A percentile compares a stretch with the other conserved stretches of the same genome.
phyloP scores from a whole-genome alignment of 2,888 invertebrate genomes.

The Ellobium chinense region DNA sequence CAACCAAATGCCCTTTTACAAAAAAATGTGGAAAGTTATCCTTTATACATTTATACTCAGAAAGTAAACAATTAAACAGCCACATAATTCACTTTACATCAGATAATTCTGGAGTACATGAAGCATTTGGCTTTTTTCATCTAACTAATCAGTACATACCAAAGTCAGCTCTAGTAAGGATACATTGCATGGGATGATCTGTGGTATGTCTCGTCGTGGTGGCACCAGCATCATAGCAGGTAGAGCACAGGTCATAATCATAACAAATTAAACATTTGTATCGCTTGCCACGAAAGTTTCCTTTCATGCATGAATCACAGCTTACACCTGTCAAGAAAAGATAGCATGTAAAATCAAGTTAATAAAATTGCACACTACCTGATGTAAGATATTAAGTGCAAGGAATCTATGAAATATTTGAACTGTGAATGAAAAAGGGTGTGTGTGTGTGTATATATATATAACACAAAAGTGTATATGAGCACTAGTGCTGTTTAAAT shows the following conservation, averaged over 20 bases:
- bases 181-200: slow-evolving; percentile 99
- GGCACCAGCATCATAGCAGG: slow-evolving; percentile 88
- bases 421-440: too few relatives aligned
- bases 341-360: not conserved
- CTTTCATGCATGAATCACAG: slow-evolving; percentile 99
- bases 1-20: too few relatives aligned
- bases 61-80: too few relatives aligned
- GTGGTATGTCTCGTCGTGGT: slow-evolving; percentile 87
- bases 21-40: too few relatives aligned
- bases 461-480: too few relatives aligned
- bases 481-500: too few relatives aligned
- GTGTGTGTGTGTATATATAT: too few relatives aligned
- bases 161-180: slow-evolving; percentile 97
- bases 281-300: slow-evolving; percentile 97
- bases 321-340: slow-evolving; percentile 87
- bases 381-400: too few relatives aligned
- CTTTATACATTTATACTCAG: too few relatives aligned
- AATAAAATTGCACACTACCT: not conserved
- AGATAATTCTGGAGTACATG: too few relatives aligned
- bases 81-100: too few relatives aligned
- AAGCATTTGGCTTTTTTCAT: not conserved
- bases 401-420: too few relatives aligned
- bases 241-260: slow-evolving; percentile 98
- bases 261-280: slow-evolving; percentile 99
- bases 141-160: slow-evolving; percentile 79